phyloP scores from a whole-genome alignment of 2,797 vertebrate genomes.

The Mus minutoides region DNA sequence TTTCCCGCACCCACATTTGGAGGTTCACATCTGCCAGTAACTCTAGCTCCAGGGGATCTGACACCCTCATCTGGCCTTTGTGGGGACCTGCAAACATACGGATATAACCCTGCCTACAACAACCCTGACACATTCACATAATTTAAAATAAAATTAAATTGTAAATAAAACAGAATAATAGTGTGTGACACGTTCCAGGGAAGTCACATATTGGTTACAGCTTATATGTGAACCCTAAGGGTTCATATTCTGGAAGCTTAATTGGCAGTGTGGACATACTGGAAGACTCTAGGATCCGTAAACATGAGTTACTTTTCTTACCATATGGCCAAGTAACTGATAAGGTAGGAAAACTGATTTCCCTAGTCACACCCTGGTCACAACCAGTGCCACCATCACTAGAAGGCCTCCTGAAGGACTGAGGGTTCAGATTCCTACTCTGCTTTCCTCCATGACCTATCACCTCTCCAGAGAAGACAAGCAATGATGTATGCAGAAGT shows the following conservation, averaged over 20 bases:
- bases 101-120: background rate
- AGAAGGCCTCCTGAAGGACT: background rate
- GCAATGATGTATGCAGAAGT: background rate
- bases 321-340: background rate
- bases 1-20: background rate
- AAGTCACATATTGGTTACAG: background rate
- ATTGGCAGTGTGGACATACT: background rate
- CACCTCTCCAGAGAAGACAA: background rate
- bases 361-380: background rate
- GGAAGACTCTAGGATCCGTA: background rate
- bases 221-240: background rate
- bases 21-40: background rate
- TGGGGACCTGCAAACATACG: background rate
- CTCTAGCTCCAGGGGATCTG: background rate
- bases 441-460: background rate
- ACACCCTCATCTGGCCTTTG: background rate
- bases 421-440: background rate
- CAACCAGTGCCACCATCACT: background rate
- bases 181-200: background rate
- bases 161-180: background rate
- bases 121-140: background rate
- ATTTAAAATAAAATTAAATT: background rate
- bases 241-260: background rate
- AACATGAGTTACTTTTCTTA: background rate
- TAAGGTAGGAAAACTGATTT: background rate